A percentile compares a stretch with the other conserved stretches of the same genome.
Evolutionary conservation across 2,113 vertebrate genomes (phyloP).

Genomic region (Pterocles burchelli): DNA sequence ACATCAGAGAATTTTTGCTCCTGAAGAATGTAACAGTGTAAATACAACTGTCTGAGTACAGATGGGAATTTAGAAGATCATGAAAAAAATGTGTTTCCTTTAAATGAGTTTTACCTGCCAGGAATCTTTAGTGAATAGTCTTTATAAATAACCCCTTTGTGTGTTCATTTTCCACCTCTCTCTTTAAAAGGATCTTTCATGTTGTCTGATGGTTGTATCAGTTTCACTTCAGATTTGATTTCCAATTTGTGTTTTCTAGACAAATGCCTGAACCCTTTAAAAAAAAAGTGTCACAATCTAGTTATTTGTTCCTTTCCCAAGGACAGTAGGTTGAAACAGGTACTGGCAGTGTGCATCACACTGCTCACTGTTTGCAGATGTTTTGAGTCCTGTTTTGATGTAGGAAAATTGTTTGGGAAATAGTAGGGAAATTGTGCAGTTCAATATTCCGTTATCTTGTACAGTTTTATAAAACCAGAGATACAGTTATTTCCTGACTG

Average conservation of each 20-base stretch:
- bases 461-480: neutral
- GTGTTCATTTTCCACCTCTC: neutral
- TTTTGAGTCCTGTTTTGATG: neutral
- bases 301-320: neutral
- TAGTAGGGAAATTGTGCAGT: neutral
- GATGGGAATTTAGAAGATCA: constrained; percentile 34
- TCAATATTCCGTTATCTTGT: neutral
- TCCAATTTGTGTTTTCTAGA: neutral
- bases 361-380: neutral
- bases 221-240: neutral
- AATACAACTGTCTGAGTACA: constrained; percentile 22
- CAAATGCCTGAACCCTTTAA: neutral
- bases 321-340: neutral
- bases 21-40: constrained; percentile 15
- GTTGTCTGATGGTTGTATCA: neutral
- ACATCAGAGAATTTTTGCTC: constrained; percentile 6
- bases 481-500: neutral
- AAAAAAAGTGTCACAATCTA: neutral
- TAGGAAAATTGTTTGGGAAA: neutral
- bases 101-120: constrained; percentile 43
- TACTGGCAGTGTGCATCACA: neutral
- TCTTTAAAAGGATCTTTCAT: neutral
- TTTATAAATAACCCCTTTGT: neutral
- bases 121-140: constrained; percentile 13
- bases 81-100: constrained; percentile 20